These are phyloP conservation scores for Noctua janthe DNA, from an alignment of 2,888 invertebrate species.

Conservation along the genomic window DNA sequence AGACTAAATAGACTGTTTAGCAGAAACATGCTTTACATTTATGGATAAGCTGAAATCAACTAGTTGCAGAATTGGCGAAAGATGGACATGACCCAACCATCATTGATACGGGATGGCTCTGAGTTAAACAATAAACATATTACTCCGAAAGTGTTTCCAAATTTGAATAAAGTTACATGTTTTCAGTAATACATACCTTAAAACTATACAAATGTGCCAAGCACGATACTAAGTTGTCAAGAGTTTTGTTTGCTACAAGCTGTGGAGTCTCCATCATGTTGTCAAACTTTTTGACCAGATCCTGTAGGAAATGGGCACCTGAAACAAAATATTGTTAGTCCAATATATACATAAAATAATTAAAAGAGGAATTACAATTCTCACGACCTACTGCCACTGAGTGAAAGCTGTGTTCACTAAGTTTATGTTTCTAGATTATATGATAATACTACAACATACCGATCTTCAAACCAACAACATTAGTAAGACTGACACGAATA, in stretches of 20 bases:
- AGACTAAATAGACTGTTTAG: no score
- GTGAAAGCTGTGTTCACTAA: neutral
- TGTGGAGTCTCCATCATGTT: constrained; percentile 84
- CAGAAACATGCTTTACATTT: neutral
- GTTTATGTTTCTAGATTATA: neutral
- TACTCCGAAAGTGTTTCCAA: neutral
- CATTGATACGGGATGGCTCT: neutral
- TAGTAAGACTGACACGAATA: constrained; percentile 95
- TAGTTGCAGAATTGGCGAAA: neutral
- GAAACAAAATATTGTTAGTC: constrained; percentile 56
- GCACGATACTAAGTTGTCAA: constrained; percentile 95
- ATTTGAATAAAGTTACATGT: neutral
- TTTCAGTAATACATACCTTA: constrained; percentile 90
- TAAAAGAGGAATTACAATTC: neutral
- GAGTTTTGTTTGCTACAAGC: constrained; percentile 93
- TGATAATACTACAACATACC: constrained; percentile 88
- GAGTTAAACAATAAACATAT: neutral
- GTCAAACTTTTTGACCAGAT: constrained; percentile 92
- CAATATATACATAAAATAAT: neutral
- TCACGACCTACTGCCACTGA: neutral
- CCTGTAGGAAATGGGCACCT: constrained; percentile 96
- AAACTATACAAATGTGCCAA: constrained; percentile 96
- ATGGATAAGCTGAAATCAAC: neutral
- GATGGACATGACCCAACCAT: neutral
- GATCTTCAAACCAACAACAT: constrained; percentile 97